Evolutionary conservation across 1,140 invertebrate species (phyloP).

Genomic region (Nylanderia fulva): DNA sequence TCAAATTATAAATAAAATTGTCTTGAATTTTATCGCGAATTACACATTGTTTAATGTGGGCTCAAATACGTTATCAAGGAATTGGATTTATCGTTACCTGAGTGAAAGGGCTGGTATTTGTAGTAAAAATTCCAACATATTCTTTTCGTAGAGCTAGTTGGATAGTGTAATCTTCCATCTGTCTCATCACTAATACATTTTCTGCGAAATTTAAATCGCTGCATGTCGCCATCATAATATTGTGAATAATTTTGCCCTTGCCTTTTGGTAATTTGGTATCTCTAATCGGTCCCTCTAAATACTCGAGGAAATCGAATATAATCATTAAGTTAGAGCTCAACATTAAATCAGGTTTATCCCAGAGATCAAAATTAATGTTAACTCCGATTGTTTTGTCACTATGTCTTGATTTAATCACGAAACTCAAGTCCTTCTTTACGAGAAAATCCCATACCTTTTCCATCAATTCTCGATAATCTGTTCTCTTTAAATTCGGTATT

Average conservation of each 20-base stretch:
- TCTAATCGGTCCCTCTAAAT: slow-evolving; percentile 90
- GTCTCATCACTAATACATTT: slow-evolving; percentile 91
- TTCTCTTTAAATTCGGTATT: slow-evolving; percentile 87
- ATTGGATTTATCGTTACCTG: slow-evolving; percentile 86
- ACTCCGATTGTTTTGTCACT: slow-evolving; percentile 87
- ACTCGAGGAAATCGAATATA: slow-evolving; percentile 93
- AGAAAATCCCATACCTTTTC: slow-evolving; percentile 89
- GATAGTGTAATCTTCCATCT: slow-evolving; percentile 91
- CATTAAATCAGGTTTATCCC: slow-evolving; percentile 91
- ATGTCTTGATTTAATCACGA: slow-evolving; percentile 87
- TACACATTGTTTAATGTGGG: no score
- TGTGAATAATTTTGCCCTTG: slow-evolving; percentile 91
- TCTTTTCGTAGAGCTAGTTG: slow-evolving; percentile 88
- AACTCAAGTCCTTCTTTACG: slow-evolving; percentile 90
- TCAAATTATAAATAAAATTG: no score
- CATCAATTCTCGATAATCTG: slow-evolving; percentile 90
- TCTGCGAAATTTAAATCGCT: slow-evolving; percentile 88
- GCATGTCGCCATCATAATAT: slow-evolving; percentile 94
- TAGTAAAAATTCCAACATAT: slow-evolving; percentile 93
- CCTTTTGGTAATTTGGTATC: slow-evolving; percentile 88
- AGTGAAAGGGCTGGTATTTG: slow-evolving; percentile 94
- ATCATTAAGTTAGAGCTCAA: slow-evolving; percentile 89
- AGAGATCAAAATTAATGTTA: slow-evolving; percentile 92
- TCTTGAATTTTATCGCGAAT: no score
- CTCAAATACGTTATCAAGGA: slow-evolving; percentile 3